phyloP scores from a whole-genome alignment of 2,888 invertebrate species.

The Aplocera efformata region DNA sequence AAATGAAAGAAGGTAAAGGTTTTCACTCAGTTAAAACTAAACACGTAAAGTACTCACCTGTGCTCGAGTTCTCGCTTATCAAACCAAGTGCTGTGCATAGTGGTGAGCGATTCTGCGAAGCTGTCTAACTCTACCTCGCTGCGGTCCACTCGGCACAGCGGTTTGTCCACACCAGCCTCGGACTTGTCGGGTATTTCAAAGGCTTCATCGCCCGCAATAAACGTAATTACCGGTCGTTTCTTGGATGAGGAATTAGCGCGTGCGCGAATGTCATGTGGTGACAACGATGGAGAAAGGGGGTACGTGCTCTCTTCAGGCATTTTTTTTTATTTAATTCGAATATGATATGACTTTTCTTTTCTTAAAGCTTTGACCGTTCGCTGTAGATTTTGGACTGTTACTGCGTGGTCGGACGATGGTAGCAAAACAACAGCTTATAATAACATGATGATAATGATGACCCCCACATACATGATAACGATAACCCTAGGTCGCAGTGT shows the following conservation, averaged over 20 bases:
- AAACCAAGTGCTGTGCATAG: slow-evolving; percentile 73
- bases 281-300: slow-evolving; percentile 72
- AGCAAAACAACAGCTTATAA: slow-evolving; percentile 41
- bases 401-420: slow-evolving; percentile 34
- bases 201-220: slow-evolving; percentile 63
- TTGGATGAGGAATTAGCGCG: slow-evolving; percentile 78
- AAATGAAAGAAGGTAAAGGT: too few species aligned
- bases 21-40: too few species aligned
- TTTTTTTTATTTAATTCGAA: slow-evolving; percentile 25
- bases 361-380: slow-evolving; percentile 26
- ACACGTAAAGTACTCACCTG: slow-evolving; percentile 67
- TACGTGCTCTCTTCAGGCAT: slow-evolving; percentile 83
- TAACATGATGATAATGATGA: slow-evolving; percentile 48
- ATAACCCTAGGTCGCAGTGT: slow-evolving; percentile 47
- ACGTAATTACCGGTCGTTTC: slow-evolving; percentile 61
- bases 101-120: slow-evolving; percentile 74
- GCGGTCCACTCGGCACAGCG: slow-evolving; percentile 54
- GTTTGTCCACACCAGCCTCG: slow-evolving; percentile 60
- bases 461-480: slow-evolving; percentile 61
- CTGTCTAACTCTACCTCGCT: slow-evolving; percentile 79
- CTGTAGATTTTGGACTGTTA: slow-evolving; percentile 34
- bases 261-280: slow-evolving; percentile 77
- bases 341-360: slow-evolving; percentile 12
- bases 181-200: slow-evolving; percentile 73
- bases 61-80: slow-evolving; percentile 80